A percentile compares a stretch with the other conserved stretches of the same genome.
These are phyloP conservation scores for Choloepus didactylus DNA, from an alignment of 2,797 vertebrate genomes.

Conservation along the genomic window DNA sequence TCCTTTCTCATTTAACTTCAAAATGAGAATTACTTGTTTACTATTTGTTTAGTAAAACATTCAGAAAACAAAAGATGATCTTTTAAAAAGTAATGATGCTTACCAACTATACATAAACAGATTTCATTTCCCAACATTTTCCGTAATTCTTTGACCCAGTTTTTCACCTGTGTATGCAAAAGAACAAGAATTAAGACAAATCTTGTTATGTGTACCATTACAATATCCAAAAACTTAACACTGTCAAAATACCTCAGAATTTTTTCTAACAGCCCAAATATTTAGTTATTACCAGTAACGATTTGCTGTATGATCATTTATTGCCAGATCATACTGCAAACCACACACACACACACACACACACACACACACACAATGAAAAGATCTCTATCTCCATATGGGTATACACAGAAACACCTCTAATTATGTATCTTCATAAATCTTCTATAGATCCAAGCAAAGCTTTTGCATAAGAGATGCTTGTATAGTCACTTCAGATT, in stretches of 20 bases:
- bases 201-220: constrained; percentile 34
- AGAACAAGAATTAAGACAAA: constrained; percentile 72
- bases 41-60: constrained; percentile 45
- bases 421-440: constrained; percentile 32
- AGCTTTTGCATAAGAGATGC: constrained; percentile 27
- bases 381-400: not conserved
- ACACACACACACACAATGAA: not conserved
- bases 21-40: constrained; percentile 46
- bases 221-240: constrained; percentile 5
- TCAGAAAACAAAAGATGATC: constrained; percentile 46
- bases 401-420: not conserved
- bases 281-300: constrained; percentile 37
- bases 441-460: constrained; percentile 44
- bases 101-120: constrained; percentile 99
- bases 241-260: constrained; percentile 27
- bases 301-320: not conserved
- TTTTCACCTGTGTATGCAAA: constrained; percentile 95
- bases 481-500: not conserved
- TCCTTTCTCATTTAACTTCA: constrained; percentile 42
- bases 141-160: constrained; percentile 99
- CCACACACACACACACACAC: not conserved
- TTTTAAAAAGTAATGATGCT: constrained; percentile 85
- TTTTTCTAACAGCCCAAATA: not conserved
- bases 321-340: constrained; percentile 29
- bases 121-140: constrained; percentile 99